phyloP scores from a whole-genome alignment of 2,797 vertebrate species.

The Loriculus beryllinus region DNA sequence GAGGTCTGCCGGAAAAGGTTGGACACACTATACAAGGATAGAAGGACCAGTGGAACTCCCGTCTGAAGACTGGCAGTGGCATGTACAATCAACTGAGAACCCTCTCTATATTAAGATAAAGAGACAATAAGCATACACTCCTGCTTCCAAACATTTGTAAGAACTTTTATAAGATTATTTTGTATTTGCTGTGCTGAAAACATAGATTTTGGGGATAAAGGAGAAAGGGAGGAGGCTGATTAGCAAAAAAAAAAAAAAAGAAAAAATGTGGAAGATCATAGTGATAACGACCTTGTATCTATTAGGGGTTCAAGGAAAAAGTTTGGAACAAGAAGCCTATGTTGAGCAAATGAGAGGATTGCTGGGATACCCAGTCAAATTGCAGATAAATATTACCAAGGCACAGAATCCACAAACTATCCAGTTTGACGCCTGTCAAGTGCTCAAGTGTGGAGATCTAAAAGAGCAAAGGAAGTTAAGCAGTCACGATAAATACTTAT shows the following conservation, averaged over 20 bases:
- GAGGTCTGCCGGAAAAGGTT: neutral
- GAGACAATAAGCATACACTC: neutral
- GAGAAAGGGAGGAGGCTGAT: neutral
- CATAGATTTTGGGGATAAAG: neutral
- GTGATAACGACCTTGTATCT: neutral
- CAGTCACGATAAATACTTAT: neutral
- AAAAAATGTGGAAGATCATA: neutral
- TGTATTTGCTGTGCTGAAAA: neutral
- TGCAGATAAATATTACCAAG: neutral
- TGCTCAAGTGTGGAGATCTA: neutral
- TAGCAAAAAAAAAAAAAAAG: neutral
- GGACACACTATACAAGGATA: neutral
- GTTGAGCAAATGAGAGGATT: neutral
- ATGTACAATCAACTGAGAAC: neutral
- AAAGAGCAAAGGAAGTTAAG: neutral
- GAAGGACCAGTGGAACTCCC: neutral
- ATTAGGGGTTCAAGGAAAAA: neutral
- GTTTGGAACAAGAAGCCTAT: neutral
- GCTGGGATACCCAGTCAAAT: neutral
- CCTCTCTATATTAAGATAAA: neutral
- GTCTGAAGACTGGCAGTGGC: neutral
- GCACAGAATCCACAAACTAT: neutral
- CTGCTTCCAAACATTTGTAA: neutral
- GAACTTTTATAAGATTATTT: neutral
- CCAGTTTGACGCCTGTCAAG: neutral